phyloP scores from a whole-genome alignment of 2,888 invertebrate species.

The Plagodis dolabraria region DNA sequence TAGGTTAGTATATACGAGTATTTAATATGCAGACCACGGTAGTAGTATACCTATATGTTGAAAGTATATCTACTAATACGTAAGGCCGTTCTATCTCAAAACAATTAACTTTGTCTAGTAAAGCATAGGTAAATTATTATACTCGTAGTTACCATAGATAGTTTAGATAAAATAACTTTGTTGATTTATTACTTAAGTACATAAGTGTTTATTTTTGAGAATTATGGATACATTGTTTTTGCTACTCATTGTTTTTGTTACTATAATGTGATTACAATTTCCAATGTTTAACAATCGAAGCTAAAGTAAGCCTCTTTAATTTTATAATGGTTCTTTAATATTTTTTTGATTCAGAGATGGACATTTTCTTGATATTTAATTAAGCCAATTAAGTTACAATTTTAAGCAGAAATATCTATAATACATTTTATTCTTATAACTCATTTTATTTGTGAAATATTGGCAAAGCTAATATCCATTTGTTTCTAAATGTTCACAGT shows the following conservation, averaged over 20 bases:
- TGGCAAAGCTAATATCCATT: no score
- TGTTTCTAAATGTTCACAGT: no score
- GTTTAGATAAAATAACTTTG: background rate
- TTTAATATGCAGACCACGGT: background rate
- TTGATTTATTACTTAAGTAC: background rate
- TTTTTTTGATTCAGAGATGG: background rate
- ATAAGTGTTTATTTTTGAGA: conserved; percentile 1
- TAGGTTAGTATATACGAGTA: background rate
- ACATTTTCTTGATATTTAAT: no score
- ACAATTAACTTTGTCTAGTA: no score
- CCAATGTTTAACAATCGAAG: background rate
- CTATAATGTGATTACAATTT: background rate
- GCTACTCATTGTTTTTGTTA: background rate
- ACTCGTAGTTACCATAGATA: background rate
- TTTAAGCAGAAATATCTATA: no score
- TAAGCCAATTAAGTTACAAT: no score
- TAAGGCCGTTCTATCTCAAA: no score
- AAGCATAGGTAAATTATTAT: background rate
- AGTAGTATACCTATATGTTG: background rate
- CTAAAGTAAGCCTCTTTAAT: background rate
- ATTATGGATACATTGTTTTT: background rate
- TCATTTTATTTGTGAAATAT: background rate
- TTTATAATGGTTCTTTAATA: conserved; percentile 1
- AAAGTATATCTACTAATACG: no score
- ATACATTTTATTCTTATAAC: background rate